phyloP scores from a whole-genome alignment of 2,888 invertebrate species.

The Eristalis arbustorum region DNA sequence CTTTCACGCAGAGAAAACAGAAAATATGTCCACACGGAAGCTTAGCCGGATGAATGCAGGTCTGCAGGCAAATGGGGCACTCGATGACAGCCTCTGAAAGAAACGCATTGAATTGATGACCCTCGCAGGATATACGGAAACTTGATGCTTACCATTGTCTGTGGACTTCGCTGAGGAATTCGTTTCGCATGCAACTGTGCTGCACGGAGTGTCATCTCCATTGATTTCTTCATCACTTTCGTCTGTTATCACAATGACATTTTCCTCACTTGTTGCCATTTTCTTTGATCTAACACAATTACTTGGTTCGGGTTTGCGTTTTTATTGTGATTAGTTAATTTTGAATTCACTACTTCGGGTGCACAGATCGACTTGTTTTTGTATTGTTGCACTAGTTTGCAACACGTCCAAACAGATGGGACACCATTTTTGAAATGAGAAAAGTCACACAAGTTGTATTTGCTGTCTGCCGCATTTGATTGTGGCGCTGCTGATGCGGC shows the following conservation, averaged over 20 bases:
- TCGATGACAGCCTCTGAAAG: slow-evolving; percentile 81
- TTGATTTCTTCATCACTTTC: slow-evolving; percentile 50
- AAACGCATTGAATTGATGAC: neutral
- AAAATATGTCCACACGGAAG: slow-evolving; percentile 97
- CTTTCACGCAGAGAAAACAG: slow-evolving; percentile 96
- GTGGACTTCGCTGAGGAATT: slow-evolving; percentile 29
- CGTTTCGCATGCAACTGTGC: slow-evolving; percentile 14
- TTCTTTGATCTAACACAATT: neutral
- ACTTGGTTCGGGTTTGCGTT: neutral
- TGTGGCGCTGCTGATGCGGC: slow-evolving; percentile 12
- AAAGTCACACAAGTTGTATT: neutral
- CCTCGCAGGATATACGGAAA: neutral
- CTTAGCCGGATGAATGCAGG: slow-evolving; percentile 94
- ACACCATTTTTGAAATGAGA: slow-evolving; percentile 28
- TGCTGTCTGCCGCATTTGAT: neutral
- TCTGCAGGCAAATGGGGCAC: slow-evolving; percentile 96
- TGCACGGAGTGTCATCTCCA: slow-evolving; percentile 10
- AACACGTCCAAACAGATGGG: neutral
- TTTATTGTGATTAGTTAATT: neutral
- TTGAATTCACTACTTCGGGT: neutral
- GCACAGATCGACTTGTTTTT: neutral
- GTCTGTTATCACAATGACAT: slow-evolving; percentile 43
- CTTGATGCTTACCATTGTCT: slow-evolving; percentile 38
- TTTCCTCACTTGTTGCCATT: slow-evolving; percentile 62
- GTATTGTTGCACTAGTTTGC: slow-evolving; percentile 6